Percentiles rank a stretch among this genome's conserved stretches.
These are phyloP conservation scores for Salminus brasiliensis DNA, from an alignment of 2,113 vertebrate species.

Conservation along the genomic window DNA sequence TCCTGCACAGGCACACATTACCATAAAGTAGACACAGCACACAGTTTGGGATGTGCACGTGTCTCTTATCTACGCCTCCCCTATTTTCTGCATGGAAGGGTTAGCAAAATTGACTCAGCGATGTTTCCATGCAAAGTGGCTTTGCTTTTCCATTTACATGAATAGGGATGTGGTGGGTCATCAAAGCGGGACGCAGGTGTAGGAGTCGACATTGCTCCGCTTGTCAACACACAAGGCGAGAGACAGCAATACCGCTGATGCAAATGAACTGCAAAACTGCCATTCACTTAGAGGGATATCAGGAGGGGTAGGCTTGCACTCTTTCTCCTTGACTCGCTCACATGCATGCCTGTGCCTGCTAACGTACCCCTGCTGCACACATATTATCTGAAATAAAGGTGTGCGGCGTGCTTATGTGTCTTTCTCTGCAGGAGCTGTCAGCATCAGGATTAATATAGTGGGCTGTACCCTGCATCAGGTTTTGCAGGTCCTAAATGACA, in stretches of 20 bases:
- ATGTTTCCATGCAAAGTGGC: conserved; percentile 70
- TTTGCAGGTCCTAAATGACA: neutral
- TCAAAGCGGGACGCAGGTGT: conserved; percentile 60
- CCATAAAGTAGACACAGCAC: conserved; percentile 68
- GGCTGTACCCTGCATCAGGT: neutral
- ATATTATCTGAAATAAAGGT: neutral
- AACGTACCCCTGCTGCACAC: neutral
- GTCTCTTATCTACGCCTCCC: conserved; percentile 67
- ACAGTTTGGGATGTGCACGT: conserved; percentile 58
- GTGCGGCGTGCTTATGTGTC: neutral
- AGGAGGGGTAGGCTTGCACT: neutral
- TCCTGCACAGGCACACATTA: conserved; percentile 22
- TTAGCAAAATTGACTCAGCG: conserved; percentile 74
- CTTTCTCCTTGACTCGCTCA: conserved; percentile 23
- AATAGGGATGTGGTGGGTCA: conserved; percentile 54
- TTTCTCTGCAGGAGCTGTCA: neutral
- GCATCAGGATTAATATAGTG: neutral
- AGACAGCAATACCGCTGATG: conserved; percentile 58
- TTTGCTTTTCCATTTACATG: conserved; percentile 61
- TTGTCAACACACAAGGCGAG: conserved; percentile 36
- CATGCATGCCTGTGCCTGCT: neutral
- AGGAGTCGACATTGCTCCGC: conserved; percentile 38
- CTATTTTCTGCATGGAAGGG: conserved; percentile 75
- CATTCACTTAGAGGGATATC: conserved; percentile 7
- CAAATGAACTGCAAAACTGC: conserved; percentile 42